Evolutionary conservation across 2,888 invertebrate genomes (phyloP), one percentile per base, ranked within the genome.

Genomic region (Drosophila emarginata): DNA sequence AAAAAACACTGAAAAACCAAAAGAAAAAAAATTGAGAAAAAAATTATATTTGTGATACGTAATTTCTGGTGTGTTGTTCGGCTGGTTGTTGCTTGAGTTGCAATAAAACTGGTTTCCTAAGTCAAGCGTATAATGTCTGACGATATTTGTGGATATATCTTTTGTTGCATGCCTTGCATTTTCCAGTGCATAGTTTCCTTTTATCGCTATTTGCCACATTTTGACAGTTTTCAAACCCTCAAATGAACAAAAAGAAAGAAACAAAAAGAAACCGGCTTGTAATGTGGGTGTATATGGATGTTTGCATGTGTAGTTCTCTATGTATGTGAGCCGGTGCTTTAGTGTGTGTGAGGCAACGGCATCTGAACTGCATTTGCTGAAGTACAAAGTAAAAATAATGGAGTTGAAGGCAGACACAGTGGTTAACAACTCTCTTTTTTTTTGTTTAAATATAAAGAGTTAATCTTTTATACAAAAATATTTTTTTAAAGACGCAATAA

Each of bases 21-120:
- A 66, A 57, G 62, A 40, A 53, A 45, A 32, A 32, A 32, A 32
- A 32, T 32, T 32, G 32, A 32, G 32, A 32, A 69, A 61, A 68
- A 68, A 71, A 64, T 71, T 70, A 80, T 69, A 74, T 80, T 77
- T 78, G 77, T 79, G 82, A 80, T 87, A 87, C 88, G 87, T 87
- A 88, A 88, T 87, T 86, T 88, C 79, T 87, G 80, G 78, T 61
- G 79, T 63, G 72, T 78, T 36, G 57, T 57, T 57, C 61, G 71
- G 71, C 76, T 76, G 78, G 62, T 77, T 71, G 70, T 71, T 81
- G 87, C 45, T 45, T 45, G 78, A 81, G 80, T 87, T 87, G 88
- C 89, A 88, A 78, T 89, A 79, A 86, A 89, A 87, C 87, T 75
- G 88, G 87, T 89, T 89, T 80, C 75, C 77, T 87, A 77, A 87